Conservation (phyloP, 2,113 vertebrate species). For the Percina caprodes region DNA sequence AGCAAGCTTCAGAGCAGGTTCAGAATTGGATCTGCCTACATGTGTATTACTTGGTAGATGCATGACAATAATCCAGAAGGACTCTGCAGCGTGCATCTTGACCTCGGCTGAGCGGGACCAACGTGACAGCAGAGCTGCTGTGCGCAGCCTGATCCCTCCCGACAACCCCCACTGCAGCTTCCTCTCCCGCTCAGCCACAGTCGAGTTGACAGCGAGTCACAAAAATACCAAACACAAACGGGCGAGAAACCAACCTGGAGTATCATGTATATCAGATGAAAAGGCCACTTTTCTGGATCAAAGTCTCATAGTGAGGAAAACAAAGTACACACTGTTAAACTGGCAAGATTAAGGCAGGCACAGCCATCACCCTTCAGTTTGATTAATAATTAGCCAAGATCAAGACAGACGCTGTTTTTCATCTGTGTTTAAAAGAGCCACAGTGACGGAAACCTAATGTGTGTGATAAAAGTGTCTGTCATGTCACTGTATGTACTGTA, state of each 20-base stretch:
- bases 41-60: background rate
- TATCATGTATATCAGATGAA: background rate
- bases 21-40: background rate
- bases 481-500: background rate
- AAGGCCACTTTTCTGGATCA: background rate
- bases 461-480: background rate
- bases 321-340: background rate
- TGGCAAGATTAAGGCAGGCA: background rate
- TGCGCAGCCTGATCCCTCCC: background rate
- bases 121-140: conserved; percentile 7
- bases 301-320: background rate
- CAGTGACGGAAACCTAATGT: background rate
- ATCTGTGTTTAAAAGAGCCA: conserved; percentile 5
- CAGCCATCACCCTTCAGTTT: conserved; percentile 9
- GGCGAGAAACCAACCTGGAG: conserved; percentile 10
- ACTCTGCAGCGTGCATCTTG: background rate
- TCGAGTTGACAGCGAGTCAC: conserved; percentile 1
- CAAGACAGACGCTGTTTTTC: background rate
- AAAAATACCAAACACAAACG: background rate
- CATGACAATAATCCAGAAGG: background rate
- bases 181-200: background rate
- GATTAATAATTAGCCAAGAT: conserved; percentile 27
- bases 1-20: background rate
- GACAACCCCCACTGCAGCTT: background rate
- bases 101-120: conserved; percentile 17